phyloP scores from a whole-genome alignment of 2,797 vertebrate genomes.

The Novumbra hubbsi region DNA sequence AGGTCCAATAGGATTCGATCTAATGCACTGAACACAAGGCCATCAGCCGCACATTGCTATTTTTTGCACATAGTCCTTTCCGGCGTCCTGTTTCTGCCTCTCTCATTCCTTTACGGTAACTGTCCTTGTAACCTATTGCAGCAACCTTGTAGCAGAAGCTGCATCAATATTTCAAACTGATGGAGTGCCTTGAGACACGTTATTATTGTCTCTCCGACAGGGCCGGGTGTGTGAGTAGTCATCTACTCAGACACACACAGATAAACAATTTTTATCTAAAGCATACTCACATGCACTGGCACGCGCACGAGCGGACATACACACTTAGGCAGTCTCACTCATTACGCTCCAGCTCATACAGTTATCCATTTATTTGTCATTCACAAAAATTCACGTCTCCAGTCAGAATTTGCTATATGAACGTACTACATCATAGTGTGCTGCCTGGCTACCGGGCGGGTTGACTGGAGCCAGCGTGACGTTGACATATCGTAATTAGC shows the following conservation, averaged over 20 bases:
- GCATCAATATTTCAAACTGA: constrained; percentile 62
- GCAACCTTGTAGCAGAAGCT: constrained; percentile 25
- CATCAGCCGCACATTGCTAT: not conserved
- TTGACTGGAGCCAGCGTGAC: not conserved
- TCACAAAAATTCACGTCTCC: constrained; percentile 18
- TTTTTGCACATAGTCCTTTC: not conserved
- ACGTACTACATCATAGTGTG: not conserved
- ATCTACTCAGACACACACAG: not conserved
- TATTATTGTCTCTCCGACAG: constrained; percentile 47
- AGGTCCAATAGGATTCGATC: not conserved
- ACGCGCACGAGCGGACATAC: not conserved
- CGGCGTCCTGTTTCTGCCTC: not conserved
- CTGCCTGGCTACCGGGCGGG: not conserved
- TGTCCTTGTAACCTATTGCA: constrained; percentile 47
- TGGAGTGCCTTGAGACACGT: constrained; percentile 47
- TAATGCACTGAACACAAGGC: not conserved
- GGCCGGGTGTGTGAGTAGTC: not conserved
- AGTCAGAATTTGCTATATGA: not conserved
- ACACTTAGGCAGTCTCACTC: not conserved
- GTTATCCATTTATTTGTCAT: constrained; percentile 3
- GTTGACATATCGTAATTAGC: constrained; percentile 51
- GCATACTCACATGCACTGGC: not conserved
- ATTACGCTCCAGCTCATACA: not conserved
- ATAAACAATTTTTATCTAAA: not conserved
- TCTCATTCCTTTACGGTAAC: constrained; percentile 14